These are phyloP conservation scores for Oriolus oriolus DNA, from an alignment of 2,113 vertebrate species.

Conservation along the genomic window DNA sequence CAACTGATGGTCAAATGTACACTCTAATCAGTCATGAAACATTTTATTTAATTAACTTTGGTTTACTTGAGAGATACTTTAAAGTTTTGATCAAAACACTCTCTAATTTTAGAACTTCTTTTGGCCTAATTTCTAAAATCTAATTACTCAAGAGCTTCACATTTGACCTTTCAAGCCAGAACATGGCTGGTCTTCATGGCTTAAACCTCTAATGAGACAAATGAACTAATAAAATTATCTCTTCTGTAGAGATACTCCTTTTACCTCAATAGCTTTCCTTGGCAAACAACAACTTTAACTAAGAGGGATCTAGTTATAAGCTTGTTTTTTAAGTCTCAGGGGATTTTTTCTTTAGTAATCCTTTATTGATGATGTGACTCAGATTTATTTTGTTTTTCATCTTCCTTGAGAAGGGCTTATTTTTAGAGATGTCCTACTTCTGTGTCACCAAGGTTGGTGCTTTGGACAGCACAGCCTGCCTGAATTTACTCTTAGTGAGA, in stretches of 20 bases:
- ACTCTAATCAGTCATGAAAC: slow-evolving; percentile 5
- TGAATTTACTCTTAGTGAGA: neutral
- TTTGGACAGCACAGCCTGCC: neutral
- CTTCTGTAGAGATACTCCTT: neutral
- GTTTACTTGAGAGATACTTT: neutral
- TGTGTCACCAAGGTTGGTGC: neutral
- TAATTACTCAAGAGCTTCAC: neutral
- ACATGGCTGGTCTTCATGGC: neutral
- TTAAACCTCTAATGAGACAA: neutral
- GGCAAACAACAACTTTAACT: neutral
- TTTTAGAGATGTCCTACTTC: neutral
- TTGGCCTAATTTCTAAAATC: neutral
- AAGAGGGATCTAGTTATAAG: neutral
- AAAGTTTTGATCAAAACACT: neutral
- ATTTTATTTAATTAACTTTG: neutral
- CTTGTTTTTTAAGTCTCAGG: neutral
- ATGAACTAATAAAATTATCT: neutral
- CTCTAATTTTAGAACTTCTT: neutral
- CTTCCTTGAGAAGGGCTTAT: neutral
- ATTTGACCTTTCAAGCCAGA: neutral
- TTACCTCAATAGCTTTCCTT: neutral
- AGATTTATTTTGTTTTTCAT: neutral
- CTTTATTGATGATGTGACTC: neutral
- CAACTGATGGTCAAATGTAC: slow-evolving; percentile 9
- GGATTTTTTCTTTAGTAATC: neutral